Evolutionary conservation across 2,888 invertebrate genomes (phyloP).

Genomic region (Noctua fimbriata): DNA sequence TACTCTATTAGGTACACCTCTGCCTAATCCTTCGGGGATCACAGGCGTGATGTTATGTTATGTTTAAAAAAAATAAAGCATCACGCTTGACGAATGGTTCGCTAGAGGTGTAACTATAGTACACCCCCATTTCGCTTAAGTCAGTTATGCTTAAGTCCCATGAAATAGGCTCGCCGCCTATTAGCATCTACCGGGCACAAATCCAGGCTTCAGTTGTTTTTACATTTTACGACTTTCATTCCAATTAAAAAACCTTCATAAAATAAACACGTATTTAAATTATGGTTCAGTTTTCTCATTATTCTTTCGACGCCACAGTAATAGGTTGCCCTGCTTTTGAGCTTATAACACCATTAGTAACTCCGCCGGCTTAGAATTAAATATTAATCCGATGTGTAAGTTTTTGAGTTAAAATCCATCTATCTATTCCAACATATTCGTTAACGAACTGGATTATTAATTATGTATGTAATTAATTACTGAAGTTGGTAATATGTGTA

Average conservation of each 20-base stretch:
- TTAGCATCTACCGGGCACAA: not conserved
- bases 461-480: conserved; percentile 45
- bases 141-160: not conserved
- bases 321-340: conserved; percentile 23
- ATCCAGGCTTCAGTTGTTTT: conserved; percentile 2
- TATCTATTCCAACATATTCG: conserved; percentile 10
- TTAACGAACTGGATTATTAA: conserved; percentile 28
- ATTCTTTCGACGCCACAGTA: conserved; percentile 25
- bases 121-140: not conserved
- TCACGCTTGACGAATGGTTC: not conserved
- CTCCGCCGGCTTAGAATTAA: not conserved
- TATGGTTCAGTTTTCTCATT: conserved; percentile 34
- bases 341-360: conserved; percentile 24
- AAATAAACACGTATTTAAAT: conserved; percentile 22
- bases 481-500: conserved; percentile 17
- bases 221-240: conserved; percentile 11
- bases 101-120: not conserved
- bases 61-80: not conserved
- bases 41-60: too few relatives aligned
- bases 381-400: conserved; percentile 17
- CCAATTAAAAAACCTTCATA: conserved; percentile 12
- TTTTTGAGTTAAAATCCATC: conserved; percentile 14
- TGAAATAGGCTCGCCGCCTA: not conserved
- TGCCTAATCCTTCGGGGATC: too few relatives aligned
- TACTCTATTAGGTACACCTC: too few relatives aligned